A percentile compares a stretch with the other conserved stretches of the same genome.
Evolutionary conservation across 2,113 vertebrate genomes (phyloP).

Genomic region (Tachycineta bicolor): DNA sequence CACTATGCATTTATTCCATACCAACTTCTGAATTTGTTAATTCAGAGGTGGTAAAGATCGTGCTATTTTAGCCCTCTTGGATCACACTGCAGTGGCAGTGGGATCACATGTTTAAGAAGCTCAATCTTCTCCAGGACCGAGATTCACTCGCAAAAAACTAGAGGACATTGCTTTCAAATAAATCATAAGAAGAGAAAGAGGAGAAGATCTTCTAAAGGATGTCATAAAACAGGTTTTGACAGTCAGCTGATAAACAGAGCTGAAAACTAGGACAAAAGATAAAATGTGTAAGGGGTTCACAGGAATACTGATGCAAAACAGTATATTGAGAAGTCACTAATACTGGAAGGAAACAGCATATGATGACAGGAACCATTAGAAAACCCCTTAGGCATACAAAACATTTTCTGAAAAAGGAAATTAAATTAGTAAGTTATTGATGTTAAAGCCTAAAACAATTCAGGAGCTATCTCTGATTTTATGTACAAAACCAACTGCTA

Average conservation of each 20-base stretch:
- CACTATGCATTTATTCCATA: background rate
- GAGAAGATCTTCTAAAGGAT: background rate
- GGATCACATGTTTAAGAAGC: background rate
- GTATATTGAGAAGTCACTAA: background rate
- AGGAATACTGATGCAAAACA: background rate
- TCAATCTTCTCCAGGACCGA: background rate
- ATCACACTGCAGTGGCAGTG: background rate
- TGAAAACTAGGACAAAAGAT: slow-evolving; percentile 13
- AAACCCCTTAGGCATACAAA: slow-evolving; percentile 10
- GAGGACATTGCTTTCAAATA: background rate
- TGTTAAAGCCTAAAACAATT: background rate
- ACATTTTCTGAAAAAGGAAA: background rate
- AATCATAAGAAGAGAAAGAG: background rate
- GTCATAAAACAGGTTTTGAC: slow-evolving; percentile 8
- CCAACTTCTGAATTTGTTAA: background rate
- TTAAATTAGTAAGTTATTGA: background rate
- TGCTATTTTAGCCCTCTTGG: background rate
- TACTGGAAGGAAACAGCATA: background rate
- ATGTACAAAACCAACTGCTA: background rate
- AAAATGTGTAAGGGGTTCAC: background rate
- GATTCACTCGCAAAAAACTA: background rate
- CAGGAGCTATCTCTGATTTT: background rate
- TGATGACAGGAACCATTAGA: slow-evolving; percentile 19
- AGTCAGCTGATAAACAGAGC: slow-evolving; percentile 14
- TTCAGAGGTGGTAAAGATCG: background rate